A percentile compares a stretch with the other conserved stretches of the same genome.
These are phyloP conservation scores for Acanthornis magna DNA, from an alignment of 2,797 vertebrate species.

Conservation along the genomic window DNA sequence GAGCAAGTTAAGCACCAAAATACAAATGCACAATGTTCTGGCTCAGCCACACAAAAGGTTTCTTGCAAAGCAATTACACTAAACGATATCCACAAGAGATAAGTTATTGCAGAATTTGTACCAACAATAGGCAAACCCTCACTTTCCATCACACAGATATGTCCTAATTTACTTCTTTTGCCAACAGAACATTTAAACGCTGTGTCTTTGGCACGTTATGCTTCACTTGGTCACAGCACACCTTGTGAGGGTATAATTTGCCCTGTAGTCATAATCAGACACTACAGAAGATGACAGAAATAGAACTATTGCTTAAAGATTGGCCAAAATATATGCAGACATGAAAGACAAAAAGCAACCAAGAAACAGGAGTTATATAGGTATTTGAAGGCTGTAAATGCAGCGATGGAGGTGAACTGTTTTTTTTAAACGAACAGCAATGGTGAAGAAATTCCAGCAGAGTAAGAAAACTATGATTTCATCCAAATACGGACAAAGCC, in stretches of 20 bases:
- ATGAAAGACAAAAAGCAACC: not conserved
- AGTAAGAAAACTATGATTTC: not conserved
- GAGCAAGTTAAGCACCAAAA: constrained; percentile 22
- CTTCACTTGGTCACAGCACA: constrained; percentile 3
- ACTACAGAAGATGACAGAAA: not conserved
- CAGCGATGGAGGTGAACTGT: not conserved
- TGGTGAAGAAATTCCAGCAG: not conserved
- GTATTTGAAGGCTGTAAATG: not conserved
- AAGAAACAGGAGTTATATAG: not conserved
- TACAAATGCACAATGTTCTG: not conserved
- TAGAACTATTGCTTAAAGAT: not conserved
- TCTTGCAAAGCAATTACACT: constrained; percentile 13
- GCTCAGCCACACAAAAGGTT: constrained; percentile 12
- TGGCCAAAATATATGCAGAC: not conserved
- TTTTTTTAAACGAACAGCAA: not conserved
- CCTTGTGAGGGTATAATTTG: constrained; percentile 13
- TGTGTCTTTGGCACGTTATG: not conserved
- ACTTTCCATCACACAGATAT: not conserved
- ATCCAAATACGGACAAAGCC: not conserved
- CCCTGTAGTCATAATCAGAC: not conserved
- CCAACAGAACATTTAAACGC: not conserved
- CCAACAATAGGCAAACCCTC: not conserved
- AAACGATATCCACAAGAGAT: not conserved
- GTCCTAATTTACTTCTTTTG: not conserved
- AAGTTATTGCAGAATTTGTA: not conserved